phyloP scores from a whole-genome alignment of 2,888 invertebrate genomes.

The Agonum fuliginosum region DNA sequence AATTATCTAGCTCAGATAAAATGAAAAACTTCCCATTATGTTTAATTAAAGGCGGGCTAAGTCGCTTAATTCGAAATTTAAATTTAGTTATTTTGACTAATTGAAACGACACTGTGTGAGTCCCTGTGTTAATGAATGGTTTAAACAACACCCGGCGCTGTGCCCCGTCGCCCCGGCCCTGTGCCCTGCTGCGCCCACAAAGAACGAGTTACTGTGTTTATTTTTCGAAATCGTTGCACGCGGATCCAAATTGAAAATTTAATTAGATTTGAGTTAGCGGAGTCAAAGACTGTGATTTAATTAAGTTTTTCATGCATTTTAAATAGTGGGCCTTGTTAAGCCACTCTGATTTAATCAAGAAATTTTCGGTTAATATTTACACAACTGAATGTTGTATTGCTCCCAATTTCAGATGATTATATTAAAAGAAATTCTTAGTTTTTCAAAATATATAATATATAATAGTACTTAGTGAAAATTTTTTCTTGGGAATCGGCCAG shows the following conservation, averaged over 20 bases:
- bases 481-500: too few relatives aligned
- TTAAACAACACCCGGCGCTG: neutral
- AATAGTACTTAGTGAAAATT: too few relatives aligned
- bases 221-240: conserved; percentile 26
- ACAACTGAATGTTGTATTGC: too few relatives aligned
- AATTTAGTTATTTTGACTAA: conserved; percentile 47
- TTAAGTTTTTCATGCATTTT: neutral
- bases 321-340: neutral
- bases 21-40: neutral
- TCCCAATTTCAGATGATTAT: too few relatives aligned
- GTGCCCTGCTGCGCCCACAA: neutral
- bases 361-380: neutral
- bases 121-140: conserved; percentile 23
- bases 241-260: conserved; percentile 19
- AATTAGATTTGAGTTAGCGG: conserved; percentile 11
- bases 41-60: conserved; percentile 25
- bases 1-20: neutral
- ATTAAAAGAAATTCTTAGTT: too few relatives aligned
- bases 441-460: too few relatives aligned
- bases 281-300: neutral
- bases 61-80: conserved; percentile 38
- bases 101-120: conserved; percentile 11
- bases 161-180: neutral
- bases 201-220: conserved; percentile 4
- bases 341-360: neutral